phyloP scores from a whole-genome alignment of 1,140 invertebrate species.

The Halotydeus destructor region DNA sequence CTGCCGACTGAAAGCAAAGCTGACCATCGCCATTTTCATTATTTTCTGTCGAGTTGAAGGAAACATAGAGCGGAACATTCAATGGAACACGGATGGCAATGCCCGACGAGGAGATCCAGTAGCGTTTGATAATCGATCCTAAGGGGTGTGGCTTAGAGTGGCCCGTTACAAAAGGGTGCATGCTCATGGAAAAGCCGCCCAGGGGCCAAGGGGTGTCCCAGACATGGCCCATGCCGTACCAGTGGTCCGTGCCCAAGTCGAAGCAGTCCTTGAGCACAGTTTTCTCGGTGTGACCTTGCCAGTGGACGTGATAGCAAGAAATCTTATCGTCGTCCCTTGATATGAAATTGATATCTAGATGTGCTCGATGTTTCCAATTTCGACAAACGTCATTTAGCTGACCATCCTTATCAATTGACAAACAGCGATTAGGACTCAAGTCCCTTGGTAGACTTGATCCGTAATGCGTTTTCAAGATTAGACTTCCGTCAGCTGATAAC shows the following conservation, averaged over 20 bases:
- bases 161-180: conserved; percentile 57
- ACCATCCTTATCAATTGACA: not conserved
- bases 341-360: conserved; percentile 14
- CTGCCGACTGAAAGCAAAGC: conserved; percentile 47
- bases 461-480: conserved; percentile 13
- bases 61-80: conserved; percentile 48
- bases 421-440: conserved; percentile 16
- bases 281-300: conserved; percentile 38
- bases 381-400: conserved; percentile 10
- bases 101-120: conserved; percentile 62
- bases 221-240: conserved; percentile 45
- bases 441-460: conserved; percentile 16
- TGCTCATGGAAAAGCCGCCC: conserved; percentile 42
- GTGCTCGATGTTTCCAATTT: conserved; percentile 19
- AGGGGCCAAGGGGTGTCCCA: conserved; percentile 53
- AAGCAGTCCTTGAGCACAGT: conserved; percentile 55
- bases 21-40: conserved; percentile 25
- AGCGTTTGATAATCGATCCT: conserved; percentile 53
- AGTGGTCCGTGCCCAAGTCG: conserved; percentile 31
- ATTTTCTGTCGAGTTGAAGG: conserved; percentile 19
- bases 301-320: conserved; percentile 52
- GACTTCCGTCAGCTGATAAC: conserved; percentile 11
- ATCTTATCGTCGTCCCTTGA: conserved; percentile 11
- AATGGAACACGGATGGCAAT: conserved; percentile 52
- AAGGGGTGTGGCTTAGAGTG: conserved; percentile 39